Evolutionary conservation across 2,797 vertebrate genomes (phyloP).

Genomic region (Tokudaia muenninki): DNA sequence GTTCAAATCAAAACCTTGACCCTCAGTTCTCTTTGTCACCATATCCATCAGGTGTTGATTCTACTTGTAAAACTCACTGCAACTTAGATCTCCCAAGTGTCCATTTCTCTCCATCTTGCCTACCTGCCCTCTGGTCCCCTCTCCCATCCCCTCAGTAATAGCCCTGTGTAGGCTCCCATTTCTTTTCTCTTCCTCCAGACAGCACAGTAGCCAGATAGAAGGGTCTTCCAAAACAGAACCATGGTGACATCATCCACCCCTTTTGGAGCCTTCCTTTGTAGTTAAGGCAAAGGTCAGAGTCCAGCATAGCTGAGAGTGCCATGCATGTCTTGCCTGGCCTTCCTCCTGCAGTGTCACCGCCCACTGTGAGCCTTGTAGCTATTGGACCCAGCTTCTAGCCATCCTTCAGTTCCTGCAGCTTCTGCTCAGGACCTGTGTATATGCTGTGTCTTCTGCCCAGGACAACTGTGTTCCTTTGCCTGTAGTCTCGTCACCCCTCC

Average conservation of each 20-base stretch:
- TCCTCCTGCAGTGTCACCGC: neutral
- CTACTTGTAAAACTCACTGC: neutral
- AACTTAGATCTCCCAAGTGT: neutral
- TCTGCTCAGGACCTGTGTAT: neutral
- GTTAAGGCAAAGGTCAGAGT: neutral
- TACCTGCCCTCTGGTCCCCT: fast-evolving
- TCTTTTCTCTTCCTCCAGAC: neutral
- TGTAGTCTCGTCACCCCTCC: neutral
- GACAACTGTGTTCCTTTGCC: neutral
- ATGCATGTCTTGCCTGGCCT: neutral
- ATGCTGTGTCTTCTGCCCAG: neutral
- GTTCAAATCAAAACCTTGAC: neutral
- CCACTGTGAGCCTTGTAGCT: neutral
- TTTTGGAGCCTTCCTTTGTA: neutral
- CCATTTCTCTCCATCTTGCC: neutral
- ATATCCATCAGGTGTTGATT: neutral
- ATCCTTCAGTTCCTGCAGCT: neutral
- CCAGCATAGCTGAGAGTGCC: neutral
- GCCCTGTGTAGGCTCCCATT: neutral
- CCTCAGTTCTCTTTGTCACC: neutral
- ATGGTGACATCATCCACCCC: neutral
- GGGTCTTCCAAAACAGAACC: neutral
- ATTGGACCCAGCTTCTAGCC: neutral
- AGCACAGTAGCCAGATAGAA: neutral
- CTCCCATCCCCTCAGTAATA: fast-evolving